phyloP scores from a whole-genome alignment of 2,888 invertebrate genomes.

The Dilophus febrilis region DNA sequence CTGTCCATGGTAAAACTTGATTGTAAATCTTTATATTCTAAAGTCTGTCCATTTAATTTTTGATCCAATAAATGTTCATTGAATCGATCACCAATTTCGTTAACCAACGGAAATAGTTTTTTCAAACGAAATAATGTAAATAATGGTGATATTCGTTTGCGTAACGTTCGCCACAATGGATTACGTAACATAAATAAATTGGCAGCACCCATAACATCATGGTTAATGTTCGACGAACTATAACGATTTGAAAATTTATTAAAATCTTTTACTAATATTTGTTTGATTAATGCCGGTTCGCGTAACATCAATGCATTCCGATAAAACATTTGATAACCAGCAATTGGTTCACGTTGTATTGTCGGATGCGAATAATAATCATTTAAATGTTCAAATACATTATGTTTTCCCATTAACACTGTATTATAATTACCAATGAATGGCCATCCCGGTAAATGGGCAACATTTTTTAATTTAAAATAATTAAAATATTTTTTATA shows the following conservation, averaged over 20 bases:
- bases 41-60: slow-evolving; percentile 1
- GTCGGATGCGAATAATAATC: slow-evolving; percentile 22
- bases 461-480: no score
- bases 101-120: slow-evolving; percentile 25
- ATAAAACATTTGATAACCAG: slow-evolving; percentile 28
- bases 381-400: slow-evolving; percentile 22
- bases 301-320: slow-evolving; percentile 29
- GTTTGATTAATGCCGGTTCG: slow-evolving; percentile 30
- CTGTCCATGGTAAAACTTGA: slow-evolving; percentile 23
- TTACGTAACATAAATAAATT: slow-evolving; percentile 31
- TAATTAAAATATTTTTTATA: no score
- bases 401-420: slow-evolving; percentile 18
- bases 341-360: slow-evolving; percentile 18
- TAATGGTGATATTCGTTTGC: slow-evolving; percentile 30
- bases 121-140: slow-evolving; percentile 30
- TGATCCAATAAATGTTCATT: not conserved
- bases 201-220: slow-evolving; percentile 25
- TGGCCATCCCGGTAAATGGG: slow-evolving; percentile 23
- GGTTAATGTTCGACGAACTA: slow-evolving; percentile 18
- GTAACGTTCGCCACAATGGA: slow-evolving; percentile 29
- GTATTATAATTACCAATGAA: slow-evolving; percentile 30
- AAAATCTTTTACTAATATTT: slow-evolving; percentile 31
- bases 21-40: slow-evolving; percentile 21
- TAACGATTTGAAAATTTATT: slow-evolving; percentile 26
- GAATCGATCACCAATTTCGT: slow-evolving; percentile 15